Evolutionary conservation across 1,140 invertebrate genomes (phyloP).

Genomic region (Zaprionus nigranus): DNA sequence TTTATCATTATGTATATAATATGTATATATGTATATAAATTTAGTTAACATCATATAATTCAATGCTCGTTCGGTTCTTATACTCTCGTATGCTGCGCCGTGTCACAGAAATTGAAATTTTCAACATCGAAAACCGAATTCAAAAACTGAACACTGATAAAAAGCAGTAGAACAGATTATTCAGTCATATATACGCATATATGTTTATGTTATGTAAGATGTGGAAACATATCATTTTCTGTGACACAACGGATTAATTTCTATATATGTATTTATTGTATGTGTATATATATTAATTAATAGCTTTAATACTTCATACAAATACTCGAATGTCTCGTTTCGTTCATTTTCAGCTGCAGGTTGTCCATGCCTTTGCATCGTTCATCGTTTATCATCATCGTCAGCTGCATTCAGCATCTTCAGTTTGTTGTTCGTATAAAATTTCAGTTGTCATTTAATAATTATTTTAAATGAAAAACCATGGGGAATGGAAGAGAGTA

Average conservation of each 20-base stretch:
- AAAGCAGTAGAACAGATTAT: constrained; percentile 5
- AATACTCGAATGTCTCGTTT: constrained; percentile 30
- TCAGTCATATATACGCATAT: constrained; percentile 16
- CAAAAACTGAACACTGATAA: constrained; percentile 2
- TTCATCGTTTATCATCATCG: not conserved
- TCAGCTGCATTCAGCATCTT: constrained; percentile 4
- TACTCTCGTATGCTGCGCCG: not conserved
- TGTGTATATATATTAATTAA: constrained; percentile 27
- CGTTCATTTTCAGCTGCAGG: constrained; percentile 22
- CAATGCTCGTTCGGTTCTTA: constrained; percentile 40
- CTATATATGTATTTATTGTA: constrained; percentile 18
- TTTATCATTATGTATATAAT: constrained; percentile 50
- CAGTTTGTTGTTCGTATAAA: constrained; percentile 22
- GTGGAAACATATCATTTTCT: not conserved
- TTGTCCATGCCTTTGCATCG: constrained; percentile 4
- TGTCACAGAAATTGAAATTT: constrained; percentile 26
- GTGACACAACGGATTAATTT: constrained; percentile 20
- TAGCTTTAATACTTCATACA: constrained; percentile 54
- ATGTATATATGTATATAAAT: constrained; percentile 76
- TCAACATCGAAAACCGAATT: not conserved
- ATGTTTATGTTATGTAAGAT: not conserved
- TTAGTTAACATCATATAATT: constrained; percentile 70
- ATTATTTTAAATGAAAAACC: not conserved
- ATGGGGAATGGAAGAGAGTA: constrained; percentile 2
- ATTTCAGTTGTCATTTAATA: constrained; percentile 11